These are phyloP conservation scores for Eleutherodactylus coqui DNA, from an alignment of 2,797 vertebrate species.

Conservation along the genomic window DNA sequence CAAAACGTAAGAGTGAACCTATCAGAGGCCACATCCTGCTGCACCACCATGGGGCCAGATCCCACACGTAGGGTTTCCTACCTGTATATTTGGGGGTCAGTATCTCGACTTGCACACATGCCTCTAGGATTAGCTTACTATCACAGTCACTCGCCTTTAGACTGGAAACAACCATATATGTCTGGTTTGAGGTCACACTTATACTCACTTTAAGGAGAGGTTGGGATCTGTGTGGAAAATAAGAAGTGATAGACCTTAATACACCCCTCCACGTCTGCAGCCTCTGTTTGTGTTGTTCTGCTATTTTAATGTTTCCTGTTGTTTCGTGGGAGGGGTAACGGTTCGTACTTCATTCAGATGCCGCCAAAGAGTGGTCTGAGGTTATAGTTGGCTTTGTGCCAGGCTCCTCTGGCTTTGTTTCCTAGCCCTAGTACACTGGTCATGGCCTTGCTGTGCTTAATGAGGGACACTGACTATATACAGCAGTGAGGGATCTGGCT, in stretches of 20 bases:
- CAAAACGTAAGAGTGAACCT: neutral
- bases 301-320: no score
- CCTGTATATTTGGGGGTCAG: slow-evolving; percentile 39
- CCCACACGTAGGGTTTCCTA: neutral
- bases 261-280: neutral
- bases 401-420: no score
- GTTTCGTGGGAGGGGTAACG: no score
- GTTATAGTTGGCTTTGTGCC: no score
- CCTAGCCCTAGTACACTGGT: no score
- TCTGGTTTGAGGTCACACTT: slow-evolving; percentile 6
- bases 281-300: neutral
- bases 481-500: neutral
- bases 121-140: neutral
- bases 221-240: slow-evolving; percentile 30
- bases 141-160: neutral
- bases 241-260: neutral
- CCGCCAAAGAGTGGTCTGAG: no score
- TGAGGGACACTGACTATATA: no score
- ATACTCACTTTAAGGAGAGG: slow-evolving; percentile 11
- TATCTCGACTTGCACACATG: slow-evolving; percentile 24
- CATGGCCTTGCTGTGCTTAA: no score
- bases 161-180: slow-evolving; percentile 11
- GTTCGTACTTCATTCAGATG: no score
- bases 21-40: neutral
- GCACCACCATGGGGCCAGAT: neutral